These are phyloP conservation scores for Catocala fraxini DNA, from an alignment of 2,888 invertebrate species.

Conservation along the genomic window DNA sequence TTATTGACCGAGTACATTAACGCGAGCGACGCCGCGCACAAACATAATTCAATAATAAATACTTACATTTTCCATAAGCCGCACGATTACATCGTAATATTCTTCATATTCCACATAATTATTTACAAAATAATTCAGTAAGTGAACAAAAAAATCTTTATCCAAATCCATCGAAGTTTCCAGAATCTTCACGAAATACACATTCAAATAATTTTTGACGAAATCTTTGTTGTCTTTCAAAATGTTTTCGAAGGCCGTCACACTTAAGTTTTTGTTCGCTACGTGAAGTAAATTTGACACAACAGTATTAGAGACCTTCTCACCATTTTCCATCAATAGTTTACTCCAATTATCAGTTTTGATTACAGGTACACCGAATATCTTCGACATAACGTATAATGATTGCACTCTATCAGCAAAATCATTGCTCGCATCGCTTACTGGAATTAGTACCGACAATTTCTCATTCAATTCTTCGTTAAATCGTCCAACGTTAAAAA, in stretches of 20 bases:
- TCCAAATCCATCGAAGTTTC: neutral
- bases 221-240: slow-evolving; percentile 42
- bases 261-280: slow-evolving; percentile 44
- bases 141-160: slow-evolving; percentile 49
- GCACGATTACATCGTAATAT: slow-evolving; percentile 42
- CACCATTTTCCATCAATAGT: slow-evolving; percentile 1
- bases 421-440: slow-evolving; percentile 27
- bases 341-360: slow-evolving; percentile 15
- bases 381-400: slow-evolving; percentile 48
- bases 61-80: slow-evolving; percentile 61
- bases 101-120: slow-evolving; percentile 40
- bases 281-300: slow-evolving; percentile 55
- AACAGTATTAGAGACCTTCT: neutral
- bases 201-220: slow-evolving; percentile 37
- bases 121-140: slow-evolving; percentile 54
- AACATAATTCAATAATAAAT: neutral
- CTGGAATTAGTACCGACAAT: slow-evolving; percentile 42
- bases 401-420: slow-evolving; percentile 31
- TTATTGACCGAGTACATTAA: too few species aligned
- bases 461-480: slow-evolving; percentile 26
- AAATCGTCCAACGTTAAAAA: slow-evolving; percentile 47
- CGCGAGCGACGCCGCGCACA: too few species aligned
- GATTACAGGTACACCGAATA: slow-evolving; percentile 26
- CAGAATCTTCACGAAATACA: slow-evolving; percentile 37
- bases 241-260: slow-evolving; percentile 41